Evolutionary conservation across 1,140 invertebrate species (phyloP).

Genomic region (Acromyrmex heyeri): DNA sequence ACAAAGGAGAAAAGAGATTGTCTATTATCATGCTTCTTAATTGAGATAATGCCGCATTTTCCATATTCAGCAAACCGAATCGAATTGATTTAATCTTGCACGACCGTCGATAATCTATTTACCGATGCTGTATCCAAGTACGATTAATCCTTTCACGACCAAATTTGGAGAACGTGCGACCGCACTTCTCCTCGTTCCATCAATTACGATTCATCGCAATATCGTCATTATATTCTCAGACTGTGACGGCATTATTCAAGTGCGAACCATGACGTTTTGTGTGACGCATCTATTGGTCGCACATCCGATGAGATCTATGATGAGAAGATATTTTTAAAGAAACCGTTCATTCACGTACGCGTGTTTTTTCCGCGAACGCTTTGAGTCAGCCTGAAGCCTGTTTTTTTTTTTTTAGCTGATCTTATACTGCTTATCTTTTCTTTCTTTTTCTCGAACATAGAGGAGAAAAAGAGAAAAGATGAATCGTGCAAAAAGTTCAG

Average conservation of each 20-base stretch:
- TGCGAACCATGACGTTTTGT: constrained; percentile 15
- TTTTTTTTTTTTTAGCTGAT: no score
- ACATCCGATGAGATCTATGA: constrained; percentile 13
- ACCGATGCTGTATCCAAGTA: background rate
- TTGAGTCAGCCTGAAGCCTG: constrained; percentile 62
- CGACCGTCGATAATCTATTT: constrained; percentile 32
- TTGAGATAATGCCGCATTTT: constrained; percentile 14
- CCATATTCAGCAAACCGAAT: background rate
- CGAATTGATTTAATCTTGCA: constrained; percentile 13
- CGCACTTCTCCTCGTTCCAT: background rate
- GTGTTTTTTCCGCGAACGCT: constrained; percentile 60
- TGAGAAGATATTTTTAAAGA: constrained; percentile 66
- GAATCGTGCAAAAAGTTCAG: no score
- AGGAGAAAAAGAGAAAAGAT: no score
- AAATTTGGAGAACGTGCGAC: constrained; percentile 32
- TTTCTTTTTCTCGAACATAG: no score
- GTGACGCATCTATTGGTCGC: constrained; percentile 59
- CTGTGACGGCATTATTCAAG: constrained; percentile 63
- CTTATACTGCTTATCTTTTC: no score
- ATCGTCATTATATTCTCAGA: constrained; percentile 59
- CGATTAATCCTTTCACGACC: constrained; percentile 25
- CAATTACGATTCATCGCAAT: constrained; percentile 10
- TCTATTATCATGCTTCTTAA: background rate
- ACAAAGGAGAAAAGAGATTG: constrained; percentile 43
- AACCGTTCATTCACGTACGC: constrained; percentile 58